These are phyloP conservation scores for Pampusana beccarii DNA, from an alignment of 2,113 vertebrate species.

Conservation along the genomic window DNA sequence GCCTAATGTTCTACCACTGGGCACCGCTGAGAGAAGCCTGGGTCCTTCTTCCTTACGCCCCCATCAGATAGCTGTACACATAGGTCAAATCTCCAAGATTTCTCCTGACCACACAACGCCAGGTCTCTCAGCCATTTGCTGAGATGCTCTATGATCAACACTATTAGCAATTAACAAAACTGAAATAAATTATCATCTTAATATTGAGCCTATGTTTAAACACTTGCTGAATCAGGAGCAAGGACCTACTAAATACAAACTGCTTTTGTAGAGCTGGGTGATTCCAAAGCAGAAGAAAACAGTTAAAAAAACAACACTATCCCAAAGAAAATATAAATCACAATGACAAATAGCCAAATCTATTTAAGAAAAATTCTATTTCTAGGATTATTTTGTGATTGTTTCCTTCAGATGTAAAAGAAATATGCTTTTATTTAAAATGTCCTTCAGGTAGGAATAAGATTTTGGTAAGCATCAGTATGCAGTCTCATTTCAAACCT, in stretches of 20 bases:
- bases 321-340: background rate
- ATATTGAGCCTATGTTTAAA: background rate
- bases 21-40: background rate
- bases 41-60: background rate
- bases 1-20: too few relatives aligned
- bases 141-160: background rate
- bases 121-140: background rate
- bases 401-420: background rate
- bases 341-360: background rate
- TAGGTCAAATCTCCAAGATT: background rate
- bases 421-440: background rate
- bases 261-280: background rate
- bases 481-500: background rate
- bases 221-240: background rate
- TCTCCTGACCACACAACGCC: background rate
- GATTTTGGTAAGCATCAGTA: background rate
- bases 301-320: background rate
- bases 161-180: background rate
- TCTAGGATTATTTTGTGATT: background rate
- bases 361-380: background rate
- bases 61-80: rapidly evolving
- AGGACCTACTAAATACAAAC: background rate
- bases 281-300: background rate
- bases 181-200: background rate
- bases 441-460: background rate